phyloP scores from a whole-genome alignment of 2,888 invertebrate species.

The Brenthis daphne region DNA sequence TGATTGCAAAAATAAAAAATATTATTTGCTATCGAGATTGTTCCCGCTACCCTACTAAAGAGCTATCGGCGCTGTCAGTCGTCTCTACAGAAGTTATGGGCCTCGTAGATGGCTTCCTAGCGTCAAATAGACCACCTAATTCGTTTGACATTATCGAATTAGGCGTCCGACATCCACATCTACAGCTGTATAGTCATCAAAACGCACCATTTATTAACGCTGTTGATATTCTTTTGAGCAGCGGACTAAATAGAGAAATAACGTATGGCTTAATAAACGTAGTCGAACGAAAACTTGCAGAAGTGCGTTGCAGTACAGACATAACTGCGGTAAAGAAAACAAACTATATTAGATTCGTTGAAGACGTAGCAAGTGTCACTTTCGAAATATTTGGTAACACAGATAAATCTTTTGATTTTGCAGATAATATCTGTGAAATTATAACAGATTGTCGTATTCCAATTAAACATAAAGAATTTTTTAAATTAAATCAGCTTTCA shows the following conservation, averaged over 20 bases:
- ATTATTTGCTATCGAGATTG: constrained; percentile 73
- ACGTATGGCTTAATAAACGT: constrained; percentile 78
- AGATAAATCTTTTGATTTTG: constrained; percentile 71
- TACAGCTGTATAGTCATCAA: constrained; percentile 75
- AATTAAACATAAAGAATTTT: constrained; percentile 76
- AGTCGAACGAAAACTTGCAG: constrained; percentile 75
- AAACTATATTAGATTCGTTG: constrained; percentile 74
- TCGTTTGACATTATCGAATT: constrained; percentile 76
- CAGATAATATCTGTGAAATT: constrained; percentile 70
- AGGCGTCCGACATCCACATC: constrained; percentile 69
- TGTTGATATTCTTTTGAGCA: constrained; percentile 74
- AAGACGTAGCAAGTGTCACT: constrained; percentile 75
- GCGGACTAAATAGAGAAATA: constrained; percentile 76
- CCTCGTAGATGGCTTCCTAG: constrained; percentile 82
- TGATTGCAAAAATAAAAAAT: constrained; percentile 77
- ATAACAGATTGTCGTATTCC: constrained; percentile 74
- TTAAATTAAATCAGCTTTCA: constrained; percentile 72
- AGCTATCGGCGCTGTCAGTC: constrained; percentile 81
- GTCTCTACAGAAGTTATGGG: constrained; percentile 84
- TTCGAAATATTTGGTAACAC: constrained; percentile 77
- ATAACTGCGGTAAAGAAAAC: constrained; percentile 72
- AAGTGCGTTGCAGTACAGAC: constrained; percentile 70
- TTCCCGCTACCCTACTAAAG: constrained; percentile 74
- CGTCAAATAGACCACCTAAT: constrained; percentile 73
- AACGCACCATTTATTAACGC: constrained; percentile 77